Evolutionary conservation across 2,113 vertebrate species (phyloP).

Genomic region (Spea multiplicata): DNA sequence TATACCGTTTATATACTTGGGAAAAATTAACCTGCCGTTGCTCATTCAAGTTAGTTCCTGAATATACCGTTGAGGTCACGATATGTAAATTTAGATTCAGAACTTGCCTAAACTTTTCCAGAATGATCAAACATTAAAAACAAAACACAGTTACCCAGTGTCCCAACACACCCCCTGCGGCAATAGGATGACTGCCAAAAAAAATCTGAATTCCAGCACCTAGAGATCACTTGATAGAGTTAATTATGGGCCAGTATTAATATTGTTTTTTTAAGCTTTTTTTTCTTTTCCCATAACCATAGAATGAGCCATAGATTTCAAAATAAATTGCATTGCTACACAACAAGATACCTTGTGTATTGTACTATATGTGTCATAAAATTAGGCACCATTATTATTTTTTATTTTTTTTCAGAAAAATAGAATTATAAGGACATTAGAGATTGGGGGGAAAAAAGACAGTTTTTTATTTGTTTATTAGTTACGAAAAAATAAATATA

Average conservation of each 20-base stretch:
- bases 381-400: too few relatives aligned
- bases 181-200: slow-evolving; percentile 13
- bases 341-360: not conserved
- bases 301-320: not conserved
- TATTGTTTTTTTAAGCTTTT: not conserved
- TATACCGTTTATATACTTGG: slow-evolving; percentile 7
- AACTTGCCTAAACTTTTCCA: slow-evolving; percentile 16
- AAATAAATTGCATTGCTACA: slow-evolving; percentile 2
- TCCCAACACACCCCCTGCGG: not conserved
- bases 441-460: too few relatives aligned
- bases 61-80: slow-evolving; percentile 9
- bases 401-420: too few relatives aligned
- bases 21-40: not conserved
- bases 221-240: slow-evolving; percentile 29
- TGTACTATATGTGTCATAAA: too few relatives aligned
- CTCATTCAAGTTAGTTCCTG: slow-evolving; percentile 19
- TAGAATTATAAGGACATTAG: too few relatives aligned
- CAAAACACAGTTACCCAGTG: slow-evolving; percentile 18
- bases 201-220: slow-evolving; percentile 25
- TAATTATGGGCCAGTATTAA: slow-evolving; percentile 35
- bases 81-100: slow-evolving; percentile 7
- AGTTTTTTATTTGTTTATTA: too few relatives aligned
- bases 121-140: not conserved
- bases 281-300: slow-evolving; percentile 10
- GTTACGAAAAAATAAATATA: too few relatives aligned